Evolutionary conservation across 1,140 invertebrate genomes (phyloP).

Genomic region (Drosophila nannoptera): DNA sequence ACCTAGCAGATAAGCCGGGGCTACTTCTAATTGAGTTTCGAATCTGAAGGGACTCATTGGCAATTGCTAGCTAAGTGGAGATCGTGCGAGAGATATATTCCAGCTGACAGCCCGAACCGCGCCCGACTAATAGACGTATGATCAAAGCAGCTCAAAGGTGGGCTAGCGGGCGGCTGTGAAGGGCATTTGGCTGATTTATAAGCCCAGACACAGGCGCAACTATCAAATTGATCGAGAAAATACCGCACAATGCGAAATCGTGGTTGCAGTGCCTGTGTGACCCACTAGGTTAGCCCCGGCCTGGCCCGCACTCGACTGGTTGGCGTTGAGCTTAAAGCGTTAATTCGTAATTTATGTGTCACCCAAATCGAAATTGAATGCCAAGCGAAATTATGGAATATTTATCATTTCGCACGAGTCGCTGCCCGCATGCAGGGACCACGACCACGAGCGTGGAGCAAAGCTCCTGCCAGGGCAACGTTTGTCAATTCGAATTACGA

Average conservation of each 20-base stretch:
- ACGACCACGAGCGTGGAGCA: background rate
- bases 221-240: conserved; percentile 43
- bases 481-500: conserved; percentile 78
- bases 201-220: conserved; percentile 28
- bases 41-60: no score
- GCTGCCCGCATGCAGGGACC: conserved; percentile 1
- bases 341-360: conserved; percentile 80
- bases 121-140: background rate
- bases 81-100: background rate
- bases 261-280: conserved; percentile 23
- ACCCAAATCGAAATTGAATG: conserved; percentile 78
- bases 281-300: conserved; percentile 16
- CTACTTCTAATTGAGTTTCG: conserved; percentile 14
- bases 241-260: conserved; percentile 25
- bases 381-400: conserved; percentile 79
- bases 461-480: conserved; percentile 38
- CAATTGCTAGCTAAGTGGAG: background rate
- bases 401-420: conserved; percentile 73
- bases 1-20: conserved; percentile 36
- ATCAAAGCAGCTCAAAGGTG: background rate
- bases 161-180: no score
- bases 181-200: conserved; percentile 9
- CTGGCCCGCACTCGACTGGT: background rate
- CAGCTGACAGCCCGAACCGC: background rate
- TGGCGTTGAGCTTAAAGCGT: conserved; percentile 73